Conservation (phyloP, 1,140 invertebrate genomes). For the Drosophila leontia region DNA sequence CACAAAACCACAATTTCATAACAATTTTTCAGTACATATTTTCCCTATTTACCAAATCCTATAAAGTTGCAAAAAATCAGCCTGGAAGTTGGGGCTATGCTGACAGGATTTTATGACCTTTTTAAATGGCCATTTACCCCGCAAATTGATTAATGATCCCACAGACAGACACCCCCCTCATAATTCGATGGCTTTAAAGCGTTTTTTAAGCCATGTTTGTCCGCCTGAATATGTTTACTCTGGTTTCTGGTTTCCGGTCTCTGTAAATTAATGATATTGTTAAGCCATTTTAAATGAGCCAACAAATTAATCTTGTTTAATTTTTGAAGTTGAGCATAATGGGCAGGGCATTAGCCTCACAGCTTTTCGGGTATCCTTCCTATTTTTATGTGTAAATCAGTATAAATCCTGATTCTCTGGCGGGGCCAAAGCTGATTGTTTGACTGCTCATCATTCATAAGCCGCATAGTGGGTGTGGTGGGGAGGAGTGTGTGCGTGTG, state of each 20-base stretch:
- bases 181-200: slow-evolving; percentile 39
- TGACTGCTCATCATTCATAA: slow-evolving; percentile 74
- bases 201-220: slow-evolving; percentile 44
- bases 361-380: neutral
- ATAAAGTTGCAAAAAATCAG: slow-evolving; percentile 13
- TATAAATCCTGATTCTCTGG: slow-evolving; percentile 39
- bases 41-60: neutral
- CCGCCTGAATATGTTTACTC: slow-evolving; percentile 33
- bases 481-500: neutral
- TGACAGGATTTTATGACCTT: slow-evolving; percentile 51
- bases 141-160: slow-evolving; percentile 57
- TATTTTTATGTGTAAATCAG: slow-evolving; percentile 34
- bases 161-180: neutral
- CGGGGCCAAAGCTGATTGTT: slow-evolving; percentile 52
- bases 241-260: slow-evolving; percentile 14
- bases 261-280: slow-evolving; percentile 71
- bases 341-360: slow-evolving; percentile 52
- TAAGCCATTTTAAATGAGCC: slow-evolving; percentile 61
- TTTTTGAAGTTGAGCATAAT: slow-evolving; percentile 48
- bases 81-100: slow-evolving; percentile 22
- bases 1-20: too few species aligned
- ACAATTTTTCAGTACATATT: neutral
- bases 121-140: slow-evolving; percentile 41
- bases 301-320: slow-evolving; percentile 79
- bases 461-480: slow-evolving; percentile 11